phyloP scores from a whole-genome alignment of 2,113 vertebrate species.

The Drymodes brunneopygia region DNA sequence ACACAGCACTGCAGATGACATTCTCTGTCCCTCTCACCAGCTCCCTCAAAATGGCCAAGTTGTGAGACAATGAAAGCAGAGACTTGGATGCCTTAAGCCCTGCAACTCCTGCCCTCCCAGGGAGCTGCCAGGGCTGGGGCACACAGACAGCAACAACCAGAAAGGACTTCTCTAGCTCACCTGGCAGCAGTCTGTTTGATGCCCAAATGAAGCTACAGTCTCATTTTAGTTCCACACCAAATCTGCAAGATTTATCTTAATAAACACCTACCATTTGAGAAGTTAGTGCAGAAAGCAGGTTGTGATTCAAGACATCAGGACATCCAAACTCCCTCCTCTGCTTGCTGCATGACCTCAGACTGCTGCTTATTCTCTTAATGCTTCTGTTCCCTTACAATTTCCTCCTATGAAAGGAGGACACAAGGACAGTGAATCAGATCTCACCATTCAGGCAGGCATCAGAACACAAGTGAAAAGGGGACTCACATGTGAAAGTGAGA shows the following conservation, averaged over 20 bases:
- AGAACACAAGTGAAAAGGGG: background rate
- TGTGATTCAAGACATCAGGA: background rate
- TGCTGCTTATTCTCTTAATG: accelerated
- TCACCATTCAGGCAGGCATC: background rate
- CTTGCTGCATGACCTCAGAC: background rate
- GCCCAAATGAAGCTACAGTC: background rate
- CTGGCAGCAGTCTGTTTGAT: background rate
- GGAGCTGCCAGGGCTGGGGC: background rate
- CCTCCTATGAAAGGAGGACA: background rate
- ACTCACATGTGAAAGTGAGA: background rate
- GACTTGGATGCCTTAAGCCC: background rate
- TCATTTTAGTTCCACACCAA: background rate
- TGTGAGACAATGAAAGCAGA: background rate
- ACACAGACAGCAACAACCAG: background rate
- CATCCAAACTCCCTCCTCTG: background rate
- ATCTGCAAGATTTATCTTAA: background rate
- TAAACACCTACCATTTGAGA: background rate
- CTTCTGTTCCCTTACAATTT: background rate
- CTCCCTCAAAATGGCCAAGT: background rate
- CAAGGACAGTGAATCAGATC: background rate
- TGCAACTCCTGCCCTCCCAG: background rate
- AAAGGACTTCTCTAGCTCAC: background rate
- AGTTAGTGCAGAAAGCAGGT: background rate
- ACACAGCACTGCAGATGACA: background rate
- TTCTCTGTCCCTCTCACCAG: background rate